A percentile compares a stretch with the other conserved stretches of the same genome.
These are phyloP conservation scores for Tonatia bakeri DNA, from an alignment of 2,113 vertebrate species.

Conservation along the genomic window DNA sequence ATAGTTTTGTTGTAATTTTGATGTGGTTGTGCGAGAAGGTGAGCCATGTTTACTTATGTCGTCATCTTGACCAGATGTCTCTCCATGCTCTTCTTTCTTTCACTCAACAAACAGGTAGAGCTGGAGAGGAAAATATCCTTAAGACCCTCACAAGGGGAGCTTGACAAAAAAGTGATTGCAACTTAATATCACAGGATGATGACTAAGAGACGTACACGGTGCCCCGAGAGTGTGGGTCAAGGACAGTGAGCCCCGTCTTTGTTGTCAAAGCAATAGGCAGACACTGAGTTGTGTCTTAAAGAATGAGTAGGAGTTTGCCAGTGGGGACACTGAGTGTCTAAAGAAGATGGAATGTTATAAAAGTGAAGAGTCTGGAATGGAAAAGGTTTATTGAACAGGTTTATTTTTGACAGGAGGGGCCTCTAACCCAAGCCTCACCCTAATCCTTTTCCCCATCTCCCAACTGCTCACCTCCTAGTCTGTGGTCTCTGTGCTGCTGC, in stretches of 20 bases:
- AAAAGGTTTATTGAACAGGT: neutral
- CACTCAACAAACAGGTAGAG: neutral
- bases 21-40: too few relatives aligned
- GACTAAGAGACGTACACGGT: neutral
- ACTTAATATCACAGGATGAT: neutral
- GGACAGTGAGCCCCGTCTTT: neutral
- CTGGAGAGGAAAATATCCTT: neutral
- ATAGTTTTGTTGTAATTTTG: too few relatives aligned
- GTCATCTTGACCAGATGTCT: neutral
- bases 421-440: fast-evolving
- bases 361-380: neutral
- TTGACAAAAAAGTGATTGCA: neutral
- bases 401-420: neutral
- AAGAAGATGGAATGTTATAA: neutral
- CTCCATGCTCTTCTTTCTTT: neutral
- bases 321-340: neutral
- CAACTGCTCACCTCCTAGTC: neutral
- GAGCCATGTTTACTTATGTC: too few relatives aligned
- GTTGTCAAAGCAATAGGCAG: neutral
- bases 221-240: neutral
- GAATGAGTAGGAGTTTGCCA: neutral
- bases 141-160: neutral
- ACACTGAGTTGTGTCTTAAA: neutral
- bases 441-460: neutral
- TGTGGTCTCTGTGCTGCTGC: neutral